A percentile compares a stretch with the other conserved stretches of the same genome.
Evolutionary conservation across 2,113 vertebrate genomes (phyloP).

Genomic region (Crotalus viridis): DNA sequence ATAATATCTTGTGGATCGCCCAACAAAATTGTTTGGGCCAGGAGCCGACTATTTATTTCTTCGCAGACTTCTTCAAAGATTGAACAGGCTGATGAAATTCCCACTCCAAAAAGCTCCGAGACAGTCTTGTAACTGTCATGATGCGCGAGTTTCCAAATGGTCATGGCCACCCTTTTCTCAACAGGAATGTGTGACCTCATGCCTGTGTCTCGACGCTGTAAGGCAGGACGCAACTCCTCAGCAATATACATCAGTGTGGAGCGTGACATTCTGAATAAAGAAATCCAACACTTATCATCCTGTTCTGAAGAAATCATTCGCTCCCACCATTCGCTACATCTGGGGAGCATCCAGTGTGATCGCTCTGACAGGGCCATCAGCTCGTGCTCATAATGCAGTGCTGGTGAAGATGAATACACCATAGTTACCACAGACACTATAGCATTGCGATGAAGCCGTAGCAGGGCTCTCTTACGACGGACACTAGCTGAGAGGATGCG

Average conservation of each 20-base stretch:
- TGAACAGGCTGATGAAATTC: constrained; percentile 23
- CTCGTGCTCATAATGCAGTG: constrained; percentile 24
- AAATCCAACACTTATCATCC: constrained; percentile 22
- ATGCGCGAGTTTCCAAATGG: constrained; percentile 25
- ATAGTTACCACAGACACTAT: constrained; percentile 29
- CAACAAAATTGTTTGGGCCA: constrained; percentile 21
- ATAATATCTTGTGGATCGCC: constrained; percentile 9
- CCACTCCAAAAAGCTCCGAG: constrained; percentile 22
- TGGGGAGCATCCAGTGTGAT: constrained; percentile 27
- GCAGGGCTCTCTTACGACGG: constrained; percentile 20
- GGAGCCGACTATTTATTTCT: constrained; percentile 27
- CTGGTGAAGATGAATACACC: constrained; percentile 25
- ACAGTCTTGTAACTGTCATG: constrained; percentile 30
- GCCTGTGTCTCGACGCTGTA: constrained; percentile 25
- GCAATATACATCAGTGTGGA: constrained; percentile 24
- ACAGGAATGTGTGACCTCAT: constrained; percentile 32
- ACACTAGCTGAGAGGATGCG: constrained; percentile 24
- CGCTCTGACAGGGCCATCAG: constrained; percentile 30
- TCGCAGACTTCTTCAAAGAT: constrained; percentile 29
- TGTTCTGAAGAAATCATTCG: background rate
- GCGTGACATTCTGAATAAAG: constrained; percentile 11
- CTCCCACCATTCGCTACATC: constrained; percentile 58
- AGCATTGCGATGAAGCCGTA: constrained; percentile 26
- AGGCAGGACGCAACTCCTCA: constrained; percentile 17
- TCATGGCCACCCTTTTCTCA: constrained; percentile 25